Evolutionary conservation across 2,888 invertebrate species (phyloP).

Genomic region (Drosophila sordidapex): DNA sequence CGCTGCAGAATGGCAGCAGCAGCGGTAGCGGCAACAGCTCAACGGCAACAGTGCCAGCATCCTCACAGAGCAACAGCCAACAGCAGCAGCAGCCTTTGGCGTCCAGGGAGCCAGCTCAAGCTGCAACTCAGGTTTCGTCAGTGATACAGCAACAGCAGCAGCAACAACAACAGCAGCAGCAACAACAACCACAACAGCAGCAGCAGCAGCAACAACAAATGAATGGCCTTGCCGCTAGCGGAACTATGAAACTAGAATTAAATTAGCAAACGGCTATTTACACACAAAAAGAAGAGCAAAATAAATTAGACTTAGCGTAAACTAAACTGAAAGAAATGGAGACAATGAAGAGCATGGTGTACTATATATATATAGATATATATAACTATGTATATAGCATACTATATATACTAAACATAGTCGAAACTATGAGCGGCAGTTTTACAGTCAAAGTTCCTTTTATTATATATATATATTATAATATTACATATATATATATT

Average conservation of each 20-base stretch:
- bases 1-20: slow-evolving; percentile 40
- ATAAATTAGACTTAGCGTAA: slow-evolving; percentile 66
- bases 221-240: slow-evolving; percentile 72
- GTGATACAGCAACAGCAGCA: slow-evolving; percentile 33
- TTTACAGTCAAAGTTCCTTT: not conserved
- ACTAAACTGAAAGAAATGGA: not conserved
- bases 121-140: slow-evolving; percentile 43
- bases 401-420: not conserved
- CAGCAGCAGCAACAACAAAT: slow-evolving; percentile 68
- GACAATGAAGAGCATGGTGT: not conserved
- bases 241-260: slow-evolving; percentile 59
- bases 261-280: slow-evolving; percentile 48
- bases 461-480: not conserved
- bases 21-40: slow-evolving; percentile 8
- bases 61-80: slow-evolving; percentile 69
- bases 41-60: slow-evolving; percentile 8
- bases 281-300: slow-evolving; percentile 23
- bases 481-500: not conserved
- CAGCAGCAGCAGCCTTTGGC: slow-evolving; percentile 83
- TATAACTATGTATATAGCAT: not conserved
- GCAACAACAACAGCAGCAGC: slow-evolving; percentile 40
- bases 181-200: slow-evolving; percentile 23
- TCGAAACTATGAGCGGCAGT: not conserved
- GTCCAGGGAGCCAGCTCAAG: slow-evolving; percentile 35
- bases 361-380: too few species aligned